Evolutionary conservation across 2,113 vertebrate species (phyloP), one percentile per base, ranked within the genome.

Genomic region (Dipodomys spectabilis): DNA sequence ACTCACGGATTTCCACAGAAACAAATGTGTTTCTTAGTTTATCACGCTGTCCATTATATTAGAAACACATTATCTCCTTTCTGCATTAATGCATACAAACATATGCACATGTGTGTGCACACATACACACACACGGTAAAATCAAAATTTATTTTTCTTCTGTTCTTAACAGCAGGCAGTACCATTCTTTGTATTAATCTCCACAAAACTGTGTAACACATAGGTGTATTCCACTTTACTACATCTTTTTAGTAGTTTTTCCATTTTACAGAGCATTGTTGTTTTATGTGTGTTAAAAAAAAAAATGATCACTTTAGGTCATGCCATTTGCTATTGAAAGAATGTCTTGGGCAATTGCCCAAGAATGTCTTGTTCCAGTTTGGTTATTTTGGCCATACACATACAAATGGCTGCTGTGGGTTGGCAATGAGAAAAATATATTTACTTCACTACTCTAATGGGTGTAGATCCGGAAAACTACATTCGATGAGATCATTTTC

Each of bases 241-340:
- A 74, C 88, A 19, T 82, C n/a, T 92, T 88, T 79, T 32, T 45
- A 23, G 68, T 12, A 45, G 23, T 27, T 71, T n/a, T 60, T 1
- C 5, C 60, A 67, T 32, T 75, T 85, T 75, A 88, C 30, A 67
- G 28, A 64, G 53, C 77, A 78, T 67, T 67, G 2, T 49, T 49
- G 49, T 49, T 84, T 25, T 73, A 44, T 22, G 13, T 77, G 32
- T 72, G 30, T 68, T 74, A 74, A 81, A 78, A 82, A 81, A 57
- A 80, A 82, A 81, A 57, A 80, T n/a, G 16, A 64, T 69, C 8
- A 69, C 86, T 68, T 71, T 94, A 28, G 10, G 32, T 75, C 45
- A 65, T 83, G n/a, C 68, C 44, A 39, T 83, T 94, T 80, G 49
- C 39, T 95, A 82, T 86, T 79, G 30, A 44, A 77, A 68, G 23